These are phyloP conservation scores for Rhingia rostrata DNA, from an alignment of 2,888 invertebrate genomes.

Conservation along the genomic window DNA sequence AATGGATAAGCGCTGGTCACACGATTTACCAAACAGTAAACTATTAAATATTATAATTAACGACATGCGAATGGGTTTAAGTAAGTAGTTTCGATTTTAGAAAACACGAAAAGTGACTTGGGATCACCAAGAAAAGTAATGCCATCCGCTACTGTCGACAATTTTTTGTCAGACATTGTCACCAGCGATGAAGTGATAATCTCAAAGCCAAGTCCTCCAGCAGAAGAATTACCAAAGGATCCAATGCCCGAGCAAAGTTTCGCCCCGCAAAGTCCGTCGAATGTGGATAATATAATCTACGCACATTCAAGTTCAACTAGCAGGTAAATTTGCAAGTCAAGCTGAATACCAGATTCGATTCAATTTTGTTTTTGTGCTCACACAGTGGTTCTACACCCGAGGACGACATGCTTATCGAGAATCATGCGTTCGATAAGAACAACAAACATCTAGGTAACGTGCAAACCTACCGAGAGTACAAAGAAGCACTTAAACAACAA, in stretches of 20 bases:
- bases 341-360: neutral
- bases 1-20: constrained; percentile 92
- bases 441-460: constrained; percentile 81
- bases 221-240: constrained; percentile 50
- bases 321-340: constrained; percentile 66
- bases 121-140: constrained; percentile 75
- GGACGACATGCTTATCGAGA: constrained; percentile 80
- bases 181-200: constrained; percentile 76
- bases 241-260: constrained; percentile 24
- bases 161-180: constrained; percentile 80
- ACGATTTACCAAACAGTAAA: constrained; percentile 86
- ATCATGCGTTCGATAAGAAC: constrained; percentile 78
- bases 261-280: constrained; percentile 32
- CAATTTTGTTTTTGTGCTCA: constrained; percentile 4
- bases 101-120: constrained; percentile 52
- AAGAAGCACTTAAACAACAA: constrained; percentile 94
- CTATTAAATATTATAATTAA: neutral
- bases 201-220: constrained; percentile 72
- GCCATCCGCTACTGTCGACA: constrained; percentile 76
- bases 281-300: constrained; percentile 75
- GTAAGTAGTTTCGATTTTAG: constrained; percentile 21
- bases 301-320: constrained; percentile 80
- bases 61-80: neutral
- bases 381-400: constrained; percentile 80
- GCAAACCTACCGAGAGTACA: constrained; percentile 89